phyloP scores from a whole-genome alignment of 2,113 vertebrate genomes.

The Ibidorhyncha struthersii region DNA sequence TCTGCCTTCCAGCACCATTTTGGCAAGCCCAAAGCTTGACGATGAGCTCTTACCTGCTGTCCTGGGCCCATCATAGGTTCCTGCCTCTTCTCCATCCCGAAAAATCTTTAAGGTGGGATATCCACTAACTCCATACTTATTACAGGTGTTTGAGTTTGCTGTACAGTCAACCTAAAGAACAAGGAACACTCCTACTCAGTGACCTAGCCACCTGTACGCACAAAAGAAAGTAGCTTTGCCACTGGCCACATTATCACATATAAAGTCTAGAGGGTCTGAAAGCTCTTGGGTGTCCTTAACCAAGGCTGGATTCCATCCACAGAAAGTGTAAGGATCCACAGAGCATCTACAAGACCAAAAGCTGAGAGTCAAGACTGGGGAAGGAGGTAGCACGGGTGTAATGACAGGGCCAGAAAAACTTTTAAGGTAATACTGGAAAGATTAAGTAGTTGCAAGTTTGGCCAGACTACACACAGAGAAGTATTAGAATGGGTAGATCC shows the following conservation, averaged over 20 bases:
- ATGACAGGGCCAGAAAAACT: background rate
- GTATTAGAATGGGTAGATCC: background rate
- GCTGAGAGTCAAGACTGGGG: background rate
- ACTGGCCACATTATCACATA: fast-evolving
- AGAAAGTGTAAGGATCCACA: fast-evolving
- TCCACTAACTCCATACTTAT: slow-evolving; percentile 95
- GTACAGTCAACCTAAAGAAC: slow-evolving; percentile 92
- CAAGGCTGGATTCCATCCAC: background rate
- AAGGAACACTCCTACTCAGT: background rate
- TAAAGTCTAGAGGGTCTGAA: background rate
- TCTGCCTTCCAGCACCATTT: background rate
- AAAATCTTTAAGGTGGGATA: slow-evolving; percentile 98
- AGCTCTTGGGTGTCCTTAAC: background rate
- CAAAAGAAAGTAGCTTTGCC: background rate
- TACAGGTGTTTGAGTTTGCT: slow-evolving; percentile 86
- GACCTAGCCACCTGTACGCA: fast-evolving
- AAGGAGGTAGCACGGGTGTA: background rate
- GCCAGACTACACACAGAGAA: background rate
- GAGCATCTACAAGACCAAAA: background rate
- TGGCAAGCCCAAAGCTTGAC: fast-evolving
- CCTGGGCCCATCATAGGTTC: slow-evolving; percentile 92
- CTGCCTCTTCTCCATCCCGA: slow-evolving; percentile 91
- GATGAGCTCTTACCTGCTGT: slow-evolving; percentile 81
- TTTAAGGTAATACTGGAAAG: background rate
- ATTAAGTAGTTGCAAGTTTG: background rate